Evolutionary conservation across 2,113 vertebrate genomes (phyloP).

Genomic region (Dendrocopos noguchii): DNA sequence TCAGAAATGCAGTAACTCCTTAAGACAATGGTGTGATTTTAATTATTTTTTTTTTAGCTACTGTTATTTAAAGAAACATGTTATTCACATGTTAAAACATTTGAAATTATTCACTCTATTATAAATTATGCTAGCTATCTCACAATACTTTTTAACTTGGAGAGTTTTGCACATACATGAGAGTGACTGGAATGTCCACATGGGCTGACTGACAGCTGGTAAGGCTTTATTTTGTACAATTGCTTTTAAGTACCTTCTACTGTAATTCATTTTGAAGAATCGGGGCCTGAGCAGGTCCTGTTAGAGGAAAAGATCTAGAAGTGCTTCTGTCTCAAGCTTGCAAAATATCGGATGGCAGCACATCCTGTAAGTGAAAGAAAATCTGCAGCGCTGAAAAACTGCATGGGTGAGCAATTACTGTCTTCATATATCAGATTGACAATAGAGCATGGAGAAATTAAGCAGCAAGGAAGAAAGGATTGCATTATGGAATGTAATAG

Average conservation of each 20-base stretch:
- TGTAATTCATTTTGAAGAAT: not conserved
- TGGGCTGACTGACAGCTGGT: not conserved
- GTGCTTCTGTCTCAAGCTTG: not conserved
- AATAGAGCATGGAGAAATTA: conserved; percentile 25
- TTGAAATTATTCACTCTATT: not conserved
- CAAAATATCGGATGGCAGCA: not conserved
- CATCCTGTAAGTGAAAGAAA: conserved; percentile 1
- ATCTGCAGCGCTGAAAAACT: not conserved
- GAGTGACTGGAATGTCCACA: not conserved
- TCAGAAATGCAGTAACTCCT: not conserved
- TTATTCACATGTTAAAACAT: not conserved
- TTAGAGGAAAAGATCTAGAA: not conserved
- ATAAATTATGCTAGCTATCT: not conserved
- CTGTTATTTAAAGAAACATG: not conserved
- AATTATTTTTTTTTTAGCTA: not conserved
- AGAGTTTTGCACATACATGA: not conserved
- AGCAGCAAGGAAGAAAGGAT: not conserved
- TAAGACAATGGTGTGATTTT: not conserved
- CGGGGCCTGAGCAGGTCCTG: not conserved
- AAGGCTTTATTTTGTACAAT: not conserved
- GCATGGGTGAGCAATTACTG: conserved; percentile 17
- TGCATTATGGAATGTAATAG: not conserved
- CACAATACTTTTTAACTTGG: not conserved
- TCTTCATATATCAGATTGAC: not conserved
- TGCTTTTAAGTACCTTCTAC: conserved; percentile 12